Evolutionary conservation across 2,888 invertebrate species (phyloP), one percentile per base, ranked within the genome.

Genomic region (Rhaphigaster nebulosa): DNA sequence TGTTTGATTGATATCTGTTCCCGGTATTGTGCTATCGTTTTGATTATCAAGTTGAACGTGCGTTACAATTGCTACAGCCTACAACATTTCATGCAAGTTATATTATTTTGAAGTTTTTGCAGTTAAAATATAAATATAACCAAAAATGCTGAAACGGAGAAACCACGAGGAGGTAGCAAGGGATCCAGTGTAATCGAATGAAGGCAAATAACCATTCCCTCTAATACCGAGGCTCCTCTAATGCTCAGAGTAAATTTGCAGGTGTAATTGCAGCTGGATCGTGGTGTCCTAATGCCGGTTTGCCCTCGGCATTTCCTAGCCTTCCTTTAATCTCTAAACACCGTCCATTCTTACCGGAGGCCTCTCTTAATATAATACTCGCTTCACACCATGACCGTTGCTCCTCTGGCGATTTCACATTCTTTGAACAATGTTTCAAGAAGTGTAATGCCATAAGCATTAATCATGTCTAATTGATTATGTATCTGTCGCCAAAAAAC

Each of bases 201-300:
- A 50, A 84, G 45, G 38, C n/a, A 84, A 45, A 84, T n/a, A 50
- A 84, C 84, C 84, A 13, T 84, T 26, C 13, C 84, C 84, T 41
- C 84, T 84, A 84, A 84, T 84, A 18, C 84, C 84, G 15, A 45
- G 84, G 84, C 45, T 50, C 45, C 45, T 45, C 45, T 84, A 84
- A 84, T 84, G 84, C 84, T 50, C 84, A 84, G 45, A 15, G 84
- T 84, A 84, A 84, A 84, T 84, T 84, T 84, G 84, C 84, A 84
- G 84, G 45, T 45, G 84, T 84, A 84, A 84, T 84, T 84, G 84
- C 84, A 84, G 84, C 45, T 84, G 84, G 84, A 84, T 84, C 45
- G 84, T n/a, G 84, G 84, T 50, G 41, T 23, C 45, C 45, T 84
- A 84, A 84, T 84, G 84, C 84, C 45, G 23, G 80, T 80, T 38